Conservation (phyloP, 2,888 invertebrate species). For the Patella caerulea region DNA sequence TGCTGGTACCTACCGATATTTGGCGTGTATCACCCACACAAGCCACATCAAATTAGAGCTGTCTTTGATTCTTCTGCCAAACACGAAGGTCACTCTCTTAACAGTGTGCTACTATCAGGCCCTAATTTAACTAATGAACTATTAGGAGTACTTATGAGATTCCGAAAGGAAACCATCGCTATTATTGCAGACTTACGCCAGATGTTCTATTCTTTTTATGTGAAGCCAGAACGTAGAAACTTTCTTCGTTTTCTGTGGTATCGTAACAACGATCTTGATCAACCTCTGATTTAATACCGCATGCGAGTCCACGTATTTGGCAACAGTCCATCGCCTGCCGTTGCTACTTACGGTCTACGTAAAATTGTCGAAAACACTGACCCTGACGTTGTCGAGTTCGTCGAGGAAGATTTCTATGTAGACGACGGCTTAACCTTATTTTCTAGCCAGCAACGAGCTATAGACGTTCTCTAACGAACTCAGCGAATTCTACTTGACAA, state of each 20-base stretch:
- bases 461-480: conserved; percentile 8
- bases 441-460: background rate
- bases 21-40: conserved; percentile 43
- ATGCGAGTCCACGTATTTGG: conserved; percentile 44
- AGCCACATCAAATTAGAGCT: conserved; percentile 33
- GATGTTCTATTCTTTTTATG: conserved; percentile 28
- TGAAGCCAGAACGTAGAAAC: conserved; percentile 19
- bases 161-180: conserved; percentile 22
- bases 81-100: conserved; percentile 33
- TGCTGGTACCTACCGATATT: conserved; percentile 41
- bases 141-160: conserved; percentile 23
- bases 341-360: conserved; percentile 30
- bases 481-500: conserved; percentile 12
- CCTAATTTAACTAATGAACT: conserved; percentile 28
- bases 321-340: conserved; percentile 32
- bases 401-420: conserved; percentile 3
- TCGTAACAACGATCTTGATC: conserved; percentile 15
- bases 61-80: conserved; percentile 41
- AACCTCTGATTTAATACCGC: conserved; percentile 24
- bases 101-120: conserved; percentile 23
- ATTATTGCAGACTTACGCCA: conserved; percentile 23
- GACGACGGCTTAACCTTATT: conserved; percentile 7
- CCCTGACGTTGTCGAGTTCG: conserved; percentile 24
- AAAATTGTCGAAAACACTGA: conserved; percentile 15
- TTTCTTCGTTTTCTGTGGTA: conserved; percentile 30